Conservation (phyloP, 2,888 invertebrate genomes). For the Yponomeuta evonymella region DNA sequence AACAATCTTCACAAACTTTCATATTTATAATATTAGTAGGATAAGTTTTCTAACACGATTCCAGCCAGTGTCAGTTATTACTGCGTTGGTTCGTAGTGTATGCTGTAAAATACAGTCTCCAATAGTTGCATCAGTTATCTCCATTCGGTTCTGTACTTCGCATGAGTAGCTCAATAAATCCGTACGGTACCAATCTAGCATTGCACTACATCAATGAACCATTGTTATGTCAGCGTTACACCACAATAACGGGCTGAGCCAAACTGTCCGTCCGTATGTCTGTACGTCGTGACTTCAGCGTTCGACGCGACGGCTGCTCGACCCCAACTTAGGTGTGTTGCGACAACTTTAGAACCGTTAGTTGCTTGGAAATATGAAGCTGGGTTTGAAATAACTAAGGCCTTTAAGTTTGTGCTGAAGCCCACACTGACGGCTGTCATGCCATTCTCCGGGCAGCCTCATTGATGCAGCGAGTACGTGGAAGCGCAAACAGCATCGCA, state of each 20-base stretch:
- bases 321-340: neutral
- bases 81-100: too few relatives aligned
- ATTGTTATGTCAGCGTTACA: neutral
- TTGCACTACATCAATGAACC: neutral
- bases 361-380: neutral
- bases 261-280: slow-evolving; percentile 2
- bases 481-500: too few relatives aligned
- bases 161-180: neutral
- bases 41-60: too few relatives aligned
- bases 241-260: neutral
- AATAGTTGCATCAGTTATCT: too few relatives aligned
- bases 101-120: too few relatives aligned
- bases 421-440: neutral
- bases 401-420: neutral
- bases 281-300: neutral
- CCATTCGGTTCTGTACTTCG: too few relatives aligned
- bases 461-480: too few relatives aligned
- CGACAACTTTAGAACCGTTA: neutral
- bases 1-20: too few relatives aligned
- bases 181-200: neutral
- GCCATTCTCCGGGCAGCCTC: too few relatives aligned
- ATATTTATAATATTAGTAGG: too few relatives aligned
- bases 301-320: neutral
- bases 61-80: too few relatives aligned
- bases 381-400: neutral